phyloP scores from a whole-genome alignment of 2,797 vertebrate genomes.

The Artibeus lituratus region DNA sequence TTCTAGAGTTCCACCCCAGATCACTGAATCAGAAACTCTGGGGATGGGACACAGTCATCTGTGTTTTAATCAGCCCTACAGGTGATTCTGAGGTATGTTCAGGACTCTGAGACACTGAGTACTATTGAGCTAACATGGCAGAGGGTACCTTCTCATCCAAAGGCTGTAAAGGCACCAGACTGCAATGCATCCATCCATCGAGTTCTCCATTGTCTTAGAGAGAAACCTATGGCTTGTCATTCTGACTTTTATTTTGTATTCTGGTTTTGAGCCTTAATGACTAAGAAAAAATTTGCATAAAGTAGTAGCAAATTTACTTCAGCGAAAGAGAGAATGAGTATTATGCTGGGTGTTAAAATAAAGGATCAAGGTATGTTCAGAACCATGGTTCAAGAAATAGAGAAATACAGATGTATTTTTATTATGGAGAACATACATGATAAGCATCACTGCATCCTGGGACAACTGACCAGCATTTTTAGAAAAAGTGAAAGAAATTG shows the following conservation, averaged over 20 bases:
- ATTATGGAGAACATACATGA: background rate
- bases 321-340: background rate
- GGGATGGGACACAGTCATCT: background rate
- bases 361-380: background rate
- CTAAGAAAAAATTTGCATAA: background rate
- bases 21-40: background rate
- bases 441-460: background rate
- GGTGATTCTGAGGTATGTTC: background rate
- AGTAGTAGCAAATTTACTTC: background rate
- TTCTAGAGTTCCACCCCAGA: background rate
- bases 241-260: background rate
- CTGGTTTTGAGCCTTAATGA: background rate
- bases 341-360: background rate
- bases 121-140: background rate
- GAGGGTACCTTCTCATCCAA: background rate
- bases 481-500: constrained; percentile 12
- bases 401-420: background rate
- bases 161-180: background rate
- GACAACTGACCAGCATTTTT: background rate
- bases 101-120: background rate
- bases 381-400: background rate
- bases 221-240: background rate
- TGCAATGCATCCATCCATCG: background rate
- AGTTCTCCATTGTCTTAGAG: background rate
- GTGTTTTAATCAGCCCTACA: background rate